Percentiles rank a stretch among this genome's conserved stretches.
These are phyloP conservation scores for Tachystola acroxantha DNA, from an alignment of 2,888 invertebrate species.

Conservation along the genomic window DNA sequence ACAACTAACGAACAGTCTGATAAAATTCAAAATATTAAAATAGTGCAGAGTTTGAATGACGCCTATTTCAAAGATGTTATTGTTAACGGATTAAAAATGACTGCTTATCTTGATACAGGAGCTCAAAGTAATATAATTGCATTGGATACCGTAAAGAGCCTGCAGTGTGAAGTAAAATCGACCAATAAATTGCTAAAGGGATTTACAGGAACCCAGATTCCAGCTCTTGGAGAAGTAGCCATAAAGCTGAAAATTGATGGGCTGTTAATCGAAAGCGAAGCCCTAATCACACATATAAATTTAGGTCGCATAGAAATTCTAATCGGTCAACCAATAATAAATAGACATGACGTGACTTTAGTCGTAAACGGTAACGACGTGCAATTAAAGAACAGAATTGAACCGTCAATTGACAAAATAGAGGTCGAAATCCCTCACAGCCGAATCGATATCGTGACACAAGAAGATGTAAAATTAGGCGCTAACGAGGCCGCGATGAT, in stretches of 20 bases:
- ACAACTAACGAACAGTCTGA: not conserved
- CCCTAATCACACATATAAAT: conserved; percentile 13
- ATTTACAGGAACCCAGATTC: conserved; percentile 11
- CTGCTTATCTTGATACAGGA: conserved; percentile 16
- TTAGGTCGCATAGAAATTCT: conserved; percentile 17
- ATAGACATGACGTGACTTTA: conserved; percentile 12
- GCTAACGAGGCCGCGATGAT: too few species aligned
- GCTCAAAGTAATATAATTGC: conserved; percentile 15
- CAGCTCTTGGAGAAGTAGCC: conserved; percentile 14
- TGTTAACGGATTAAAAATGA: conserved; percentile 11
- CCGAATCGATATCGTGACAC: too few species aligned
- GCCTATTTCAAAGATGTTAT: conserved; percentile 12
- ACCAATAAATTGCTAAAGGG: conserved; percentile 11
- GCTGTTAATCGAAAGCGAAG: conserved; percentile 8
- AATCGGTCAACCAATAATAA: conserved; percentile 22
- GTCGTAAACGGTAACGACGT: conserved; percentile 1
- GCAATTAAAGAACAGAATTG: not conserved
- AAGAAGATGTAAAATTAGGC: too few species aligned
- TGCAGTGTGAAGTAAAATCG: conserved; percentile 7
- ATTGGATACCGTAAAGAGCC: not conserved
- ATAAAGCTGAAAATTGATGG: conserved; percentile 17
- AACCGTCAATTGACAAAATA: too few species aligned
- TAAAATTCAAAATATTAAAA: conserved; percentile 14
- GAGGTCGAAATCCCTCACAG: too few species aligned
- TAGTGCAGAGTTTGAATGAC: conserved; percentile 15